These are phyloP conservation scores for Drosophila sulfurigaster DNA, from an alignment of 1,140 invertebrate species.

Conservation along the genomic window DNA sequence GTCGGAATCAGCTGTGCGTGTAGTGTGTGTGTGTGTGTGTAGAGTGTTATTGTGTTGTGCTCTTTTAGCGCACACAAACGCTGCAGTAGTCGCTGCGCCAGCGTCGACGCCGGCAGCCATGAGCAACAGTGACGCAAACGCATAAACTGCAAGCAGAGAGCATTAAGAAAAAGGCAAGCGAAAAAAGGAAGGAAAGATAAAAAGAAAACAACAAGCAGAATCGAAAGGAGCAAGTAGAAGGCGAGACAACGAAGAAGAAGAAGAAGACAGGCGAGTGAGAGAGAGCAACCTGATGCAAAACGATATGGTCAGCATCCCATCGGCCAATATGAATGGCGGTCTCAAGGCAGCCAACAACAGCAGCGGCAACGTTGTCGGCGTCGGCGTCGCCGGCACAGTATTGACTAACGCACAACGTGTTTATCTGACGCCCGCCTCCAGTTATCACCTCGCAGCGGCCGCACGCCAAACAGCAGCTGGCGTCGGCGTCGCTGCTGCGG, in stretches of 20 bases:
- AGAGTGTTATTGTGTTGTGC: neutral
- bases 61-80: neutral
- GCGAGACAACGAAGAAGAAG: neutral
- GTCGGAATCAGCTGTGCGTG: neutral
- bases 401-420: conserved; percentile 66
- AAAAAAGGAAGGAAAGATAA: neutral
- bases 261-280: neutral
- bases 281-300: conserved; percentile 64
- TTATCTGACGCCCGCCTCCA: conserved; percentile 56
- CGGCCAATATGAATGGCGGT: conserved; percentile 73
- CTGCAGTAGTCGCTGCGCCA: neutral
- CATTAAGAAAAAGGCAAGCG: neutral
- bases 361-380: conserved; percentile 51
- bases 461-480: conserved; percentile 37
- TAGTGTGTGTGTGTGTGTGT: too few species aligned
- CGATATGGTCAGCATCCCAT: conserved; percentile 81
- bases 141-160: neutral
- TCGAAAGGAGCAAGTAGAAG: neutral
- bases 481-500: conserved; percentile 11
- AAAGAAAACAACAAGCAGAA: too few species aligned
- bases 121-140: neutral
- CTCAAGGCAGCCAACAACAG: conserved; percentile 50
- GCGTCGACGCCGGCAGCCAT: neutral
- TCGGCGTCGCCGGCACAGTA: conserved; percentile 52
- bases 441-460: conserved; percentile 38